Evolutionary conservation across 1,140 invertebrate genomes (phyloP), one percentile per base, ranked within the genome.

Genomic region (Grapholita molesta): DNA sequence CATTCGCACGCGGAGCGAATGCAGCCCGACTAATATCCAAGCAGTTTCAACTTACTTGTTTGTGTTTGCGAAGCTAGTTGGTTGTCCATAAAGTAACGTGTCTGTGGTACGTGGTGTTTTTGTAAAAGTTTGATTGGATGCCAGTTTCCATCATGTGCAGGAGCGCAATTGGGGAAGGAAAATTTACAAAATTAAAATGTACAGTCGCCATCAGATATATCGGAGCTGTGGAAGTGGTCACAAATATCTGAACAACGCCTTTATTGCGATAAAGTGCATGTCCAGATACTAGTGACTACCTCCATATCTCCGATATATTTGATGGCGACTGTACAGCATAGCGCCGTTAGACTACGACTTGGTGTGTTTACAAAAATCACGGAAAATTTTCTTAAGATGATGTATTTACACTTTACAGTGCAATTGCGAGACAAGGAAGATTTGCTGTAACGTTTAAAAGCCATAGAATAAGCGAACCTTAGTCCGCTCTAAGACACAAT

Each of bases 21-120:
- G 25, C 55, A 0, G 42, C 7, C 55, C 55, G 15, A 61, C 24
- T 30, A 61, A 61, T 61, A 61, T 61, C 55, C 24, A 15, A n/a
- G 25, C 55, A 25, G 55, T 61, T 57, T 57, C 53, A 23, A 57
- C 24, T 57, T 57, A 53, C 52, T 25, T 53, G 52, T 53, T 57
- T 57, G 42, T 15, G 55, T 25, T 25, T 3, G 55, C 53, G 53
- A 25, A 9, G 42, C 15, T 15, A 48, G 18, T 18, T 48, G 42
- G 42, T 2, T 48, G 42, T 48, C 21, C 42, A 48, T 48, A 48
- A 48, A 48, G 42, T 48, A 48, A 48, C 42, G 42, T 48, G 42
- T 48, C 42, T 48, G 42, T 6, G 35, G 3, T 38, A 38, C 15
- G 42, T 7, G 38, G 4, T 42, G 15, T 21, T 48, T 48, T 48